Evolutionary conservation across 2,113 vertebrate genomes (phyloP).

Genomic region (Taxidea taxus): DNA sequence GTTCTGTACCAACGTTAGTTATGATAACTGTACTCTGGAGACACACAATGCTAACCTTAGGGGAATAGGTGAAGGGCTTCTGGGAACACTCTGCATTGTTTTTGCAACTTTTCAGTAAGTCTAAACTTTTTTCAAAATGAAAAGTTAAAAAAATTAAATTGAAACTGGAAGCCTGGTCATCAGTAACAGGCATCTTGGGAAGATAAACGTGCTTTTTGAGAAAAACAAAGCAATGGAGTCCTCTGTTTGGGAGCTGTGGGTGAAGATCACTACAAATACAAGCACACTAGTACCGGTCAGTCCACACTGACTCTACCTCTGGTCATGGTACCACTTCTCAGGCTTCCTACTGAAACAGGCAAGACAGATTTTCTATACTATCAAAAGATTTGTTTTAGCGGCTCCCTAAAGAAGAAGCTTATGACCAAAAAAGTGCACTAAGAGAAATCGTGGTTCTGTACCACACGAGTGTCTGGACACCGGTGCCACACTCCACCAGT

Average conservation of each 20-base stretch:
- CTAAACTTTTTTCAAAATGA: background rate
- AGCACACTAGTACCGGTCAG: background rate
- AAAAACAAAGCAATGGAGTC: background rate
- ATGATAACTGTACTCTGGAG: background rate
- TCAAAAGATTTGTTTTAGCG: background rate
- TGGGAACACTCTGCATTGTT: background rate
- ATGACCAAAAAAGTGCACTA: background rate
- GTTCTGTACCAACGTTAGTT: background rate
- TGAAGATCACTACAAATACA: background rate
- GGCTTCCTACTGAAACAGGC: background rate
- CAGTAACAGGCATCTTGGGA: background rate
- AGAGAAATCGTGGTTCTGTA: background rate
- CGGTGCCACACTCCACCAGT: background rate
- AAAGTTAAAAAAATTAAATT: background rate
- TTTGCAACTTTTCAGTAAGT: background rate
- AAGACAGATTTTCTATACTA: background rate
- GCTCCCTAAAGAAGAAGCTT: background rate
- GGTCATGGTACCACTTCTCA: background rate
- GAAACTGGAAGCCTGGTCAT: background rate
- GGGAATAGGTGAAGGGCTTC: background rate
- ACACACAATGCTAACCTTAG: background rate
- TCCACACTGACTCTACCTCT: background rate
- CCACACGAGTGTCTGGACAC: background rate
- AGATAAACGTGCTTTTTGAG: background rate
- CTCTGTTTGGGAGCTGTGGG: background rate